These are phyloP conservation scores for Albula glossodonta DNA, from an alignment of 2,113 vertebrate species.

Conservation along the genomic window DNA sequence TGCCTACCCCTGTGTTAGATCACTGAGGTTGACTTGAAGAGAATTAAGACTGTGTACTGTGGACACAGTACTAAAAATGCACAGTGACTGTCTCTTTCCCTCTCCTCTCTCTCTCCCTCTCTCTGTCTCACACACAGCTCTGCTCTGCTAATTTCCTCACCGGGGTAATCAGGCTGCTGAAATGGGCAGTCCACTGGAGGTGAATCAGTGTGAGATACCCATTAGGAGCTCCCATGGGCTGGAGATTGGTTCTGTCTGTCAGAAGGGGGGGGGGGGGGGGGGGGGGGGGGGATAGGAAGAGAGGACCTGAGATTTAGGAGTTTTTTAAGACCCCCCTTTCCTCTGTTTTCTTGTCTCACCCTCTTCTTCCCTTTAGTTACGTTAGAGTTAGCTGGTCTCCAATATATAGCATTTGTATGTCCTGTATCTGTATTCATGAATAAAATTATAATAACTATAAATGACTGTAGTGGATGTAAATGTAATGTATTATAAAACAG, in stretches of 20 bases:
- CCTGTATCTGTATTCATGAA: no score
- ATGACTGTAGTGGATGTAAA: no score
- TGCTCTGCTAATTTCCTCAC: not conserved
- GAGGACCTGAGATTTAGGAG: no score
- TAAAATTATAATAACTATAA: no score
- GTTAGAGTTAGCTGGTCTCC: no score
- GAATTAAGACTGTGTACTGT: not conserved
- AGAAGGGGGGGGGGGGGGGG: not conserved
- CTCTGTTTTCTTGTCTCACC: no score
- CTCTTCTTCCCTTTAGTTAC: not conserved
- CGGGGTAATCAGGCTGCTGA: not conserved
- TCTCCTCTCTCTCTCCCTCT: not conserved
- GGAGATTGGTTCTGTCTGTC: constrained; percentile 25
- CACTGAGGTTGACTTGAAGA: not conserved
- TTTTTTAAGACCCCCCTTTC: no score
- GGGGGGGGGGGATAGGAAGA: not conserved
- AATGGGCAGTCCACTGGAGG: not conserved
- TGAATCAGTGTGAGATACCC: not conserved
- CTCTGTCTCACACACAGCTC: not conserved
- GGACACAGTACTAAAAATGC: not conserved
- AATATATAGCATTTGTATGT: no score
- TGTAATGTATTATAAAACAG: no score
- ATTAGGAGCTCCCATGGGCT: not conserved
- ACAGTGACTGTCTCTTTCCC: not conserved
- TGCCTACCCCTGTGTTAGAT: no score